Percentiles rank a stretch among this genome's conserved stretches.
These are phyloP conservation scores for Lepidocyrtoides sp. DNA, from an alignment of 2,888 invertebrate genomes.

Conservation along the genomic window DNA sequence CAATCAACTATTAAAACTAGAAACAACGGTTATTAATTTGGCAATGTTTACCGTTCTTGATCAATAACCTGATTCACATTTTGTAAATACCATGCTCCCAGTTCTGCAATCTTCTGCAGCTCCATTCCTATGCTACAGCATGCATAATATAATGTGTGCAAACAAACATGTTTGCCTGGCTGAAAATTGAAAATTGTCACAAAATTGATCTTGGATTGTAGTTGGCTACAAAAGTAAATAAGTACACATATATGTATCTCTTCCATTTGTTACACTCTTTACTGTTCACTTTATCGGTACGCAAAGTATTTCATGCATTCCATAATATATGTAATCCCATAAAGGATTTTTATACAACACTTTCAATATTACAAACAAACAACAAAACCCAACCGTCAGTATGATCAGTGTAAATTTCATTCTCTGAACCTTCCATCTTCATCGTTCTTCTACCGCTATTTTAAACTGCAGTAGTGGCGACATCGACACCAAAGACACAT, in stretches of 20 bases:
- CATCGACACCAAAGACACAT: not conserved
- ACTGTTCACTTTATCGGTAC: not conserved
- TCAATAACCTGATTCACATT: not conserved
- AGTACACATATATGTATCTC: not conserved
- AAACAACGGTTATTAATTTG: not conserved
- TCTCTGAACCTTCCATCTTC: not conserved
- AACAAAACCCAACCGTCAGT: slow-evolving; percentile 3
- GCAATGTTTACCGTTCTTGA: slow-evolving; percentile 17
- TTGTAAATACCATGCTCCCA: not conserved
- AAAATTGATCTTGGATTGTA: not conserved
- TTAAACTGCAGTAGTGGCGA: not conserved
- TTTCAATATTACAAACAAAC: slow-evolving; percentile 8
- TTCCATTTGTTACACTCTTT: not conserved
- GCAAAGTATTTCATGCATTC: slow-evolving; percentile 36
- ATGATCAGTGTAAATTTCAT: not conserved
- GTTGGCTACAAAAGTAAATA: not conserved
- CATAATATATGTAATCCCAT: not conserved
- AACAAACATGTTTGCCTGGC: no score
- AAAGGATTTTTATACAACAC: slow-evolving; percentile 10
- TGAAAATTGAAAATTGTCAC: not conserved
- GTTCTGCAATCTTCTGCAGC: no score
- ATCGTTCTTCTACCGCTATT: not conserved
- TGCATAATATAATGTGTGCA: no score
- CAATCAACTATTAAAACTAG: slow-evolving; percentile 5
- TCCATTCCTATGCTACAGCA: no score